Evolutionary conservation across 2,113 vertebrate genomes (phyloP).

Genomic region (Ictalurus punctatus): DNA sequence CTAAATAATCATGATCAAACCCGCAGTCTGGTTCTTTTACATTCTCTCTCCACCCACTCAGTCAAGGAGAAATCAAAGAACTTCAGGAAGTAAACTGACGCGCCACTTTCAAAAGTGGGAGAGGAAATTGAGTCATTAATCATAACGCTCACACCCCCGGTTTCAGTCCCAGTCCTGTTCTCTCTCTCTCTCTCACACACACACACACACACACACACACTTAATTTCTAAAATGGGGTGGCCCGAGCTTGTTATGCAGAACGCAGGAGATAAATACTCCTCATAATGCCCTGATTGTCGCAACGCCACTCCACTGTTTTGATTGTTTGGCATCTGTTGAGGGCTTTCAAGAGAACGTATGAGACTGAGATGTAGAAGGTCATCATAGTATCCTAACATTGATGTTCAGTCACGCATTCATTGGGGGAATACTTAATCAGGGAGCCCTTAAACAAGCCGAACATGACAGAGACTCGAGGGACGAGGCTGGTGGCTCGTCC

Average conservation of each 20-base stretch:
- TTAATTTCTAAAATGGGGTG: conserved; percentile 40
- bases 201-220: conserved; percentile 23
- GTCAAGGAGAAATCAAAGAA: conserved; percentile 54
- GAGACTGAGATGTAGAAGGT: conserved; percentile 15
- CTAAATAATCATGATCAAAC: conserved; percentile 51
- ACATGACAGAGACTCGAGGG: not conserved
- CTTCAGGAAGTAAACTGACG: conserved; percentile 54
- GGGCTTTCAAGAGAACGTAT: conserved; percentile 15
- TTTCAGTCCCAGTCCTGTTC: conserved; percentile 33
- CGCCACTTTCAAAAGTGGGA: conserved; percentile 50
- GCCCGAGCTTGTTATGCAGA: conserved; percentile 39
- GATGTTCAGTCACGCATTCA: conserved; percentile 27
- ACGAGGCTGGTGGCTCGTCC: not conserved
- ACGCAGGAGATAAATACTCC: conserved; percentile 50
- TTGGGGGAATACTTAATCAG: conserved; percentile 19
- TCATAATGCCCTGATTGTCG: conserved; percentile 28
- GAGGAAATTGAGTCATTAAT: conserved; percentile 60
- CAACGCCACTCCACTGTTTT: conserved; percentile 41
- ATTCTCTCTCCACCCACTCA: conserved; percentile 45
- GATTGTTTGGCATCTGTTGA: conserved; percentile 14
- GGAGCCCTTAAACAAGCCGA: not conserved
- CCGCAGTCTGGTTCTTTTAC: conserved; percentile 41
- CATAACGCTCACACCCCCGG: conserved; percentile 44
- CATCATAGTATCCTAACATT: not conserved
- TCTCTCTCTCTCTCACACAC: conserved; percentile 17